Percentiles rank a stretch among this genome's conserved stretches.
phyloP scores from a whole-genome alignment of 2,113 vertebrate genomes.

The Hemicordylus capensis region DNA sequence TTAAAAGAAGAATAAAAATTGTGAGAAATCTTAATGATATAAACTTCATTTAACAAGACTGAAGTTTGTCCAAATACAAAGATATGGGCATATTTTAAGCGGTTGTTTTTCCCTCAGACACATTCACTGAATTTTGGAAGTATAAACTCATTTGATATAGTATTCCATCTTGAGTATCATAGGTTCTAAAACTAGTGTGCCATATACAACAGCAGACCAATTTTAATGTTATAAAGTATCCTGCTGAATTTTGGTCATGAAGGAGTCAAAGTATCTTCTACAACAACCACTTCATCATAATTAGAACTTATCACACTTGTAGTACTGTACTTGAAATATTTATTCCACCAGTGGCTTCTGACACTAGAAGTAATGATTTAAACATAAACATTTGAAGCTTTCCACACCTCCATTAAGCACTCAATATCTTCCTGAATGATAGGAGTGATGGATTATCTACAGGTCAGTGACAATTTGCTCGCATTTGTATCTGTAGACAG shows the following conservation, averaged over 20 bases:
- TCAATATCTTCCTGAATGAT: not conserved
- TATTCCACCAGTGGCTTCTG: not conserved
- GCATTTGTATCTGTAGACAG: constrained; percentile 33
- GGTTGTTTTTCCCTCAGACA: too few species aligned
- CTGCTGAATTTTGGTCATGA: not conserved
- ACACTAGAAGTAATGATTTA: constrained; percentile 1
- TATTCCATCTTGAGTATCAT: not conserved
- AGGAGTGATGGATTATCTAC: constrained; percentile 1
- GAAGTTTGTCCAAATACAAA: not conserved
- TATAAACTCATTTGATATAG: not conserved
- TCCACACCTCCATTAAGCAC: constrained; percentile 1
- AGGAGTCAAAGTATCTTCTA: not conserved
- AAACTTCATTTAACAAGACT: not conserved
- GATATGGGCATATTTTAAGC: too few species aligned
- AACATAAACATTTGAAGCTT: constrained; percentile 21
- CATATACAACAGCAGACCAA: not conserved
- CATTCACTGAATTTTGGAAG: not conserved
- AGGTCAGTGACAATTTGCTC: not conserved
- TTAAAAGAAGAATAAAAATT: not conserved
- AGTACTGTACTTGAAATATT: not conserved
- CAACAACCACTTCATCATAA: not conserved
- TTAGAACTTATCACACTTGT: not conserved
- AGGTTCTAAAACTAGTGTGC: not conserved
- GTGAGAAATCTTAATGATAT: not conserved
- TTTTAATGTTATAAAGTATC: not conserved